Percentiles rank a stretch among this genome's conserved stretches.
phyloP scores from a whole-genome alignment of 2,888 invertebrate species.

The Polietes domitor region DNA sequence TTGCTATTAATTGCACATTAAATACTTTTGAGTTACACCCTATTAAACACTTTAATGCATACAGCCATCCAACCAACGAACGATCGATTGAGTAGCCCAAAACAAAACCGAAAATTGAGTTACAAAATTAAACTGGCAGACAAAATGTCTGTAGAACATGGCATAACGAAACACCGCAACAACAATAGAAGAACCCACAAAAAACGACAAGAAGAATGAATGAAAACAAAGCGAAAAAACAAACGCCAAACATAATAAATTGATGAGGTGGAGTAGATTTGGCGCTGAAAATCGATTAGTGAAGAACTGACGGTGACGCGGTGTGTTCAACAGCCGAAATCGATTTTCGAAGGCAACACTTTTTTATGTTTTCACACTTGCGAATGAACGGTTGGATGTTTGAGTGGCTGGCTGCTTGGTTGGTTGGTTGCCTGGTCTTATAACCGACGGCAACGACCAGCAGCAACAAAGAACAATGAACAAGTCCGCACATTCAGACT shows the following conservation, averaged over 20 bases:
- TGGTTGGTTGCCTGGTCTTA: neutral
- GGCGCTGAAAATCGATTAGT: conserved; percentile 33
- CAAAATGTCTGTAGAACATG: conserved; percentile 44
- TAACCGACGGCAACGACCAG: conserved; percentile 26
- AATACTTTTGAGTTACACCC: too few relatives aligned
- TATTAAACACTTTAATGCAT: too few relatives aligned
- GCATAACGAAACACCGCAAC: neutral
- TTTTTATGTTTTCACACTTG: conserved; percentile 29
- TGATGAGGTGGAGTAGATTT: conserved; percentile 40
- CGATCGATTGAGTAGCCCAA: neutral
- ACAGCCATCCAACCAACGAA: neutral
- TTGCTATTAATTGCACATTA: too few relatives aligned
- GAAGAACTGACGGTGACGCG: conserved; percentile 3
- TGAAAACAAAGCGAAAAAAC: neutral
- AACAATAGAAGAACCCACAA: neutral
- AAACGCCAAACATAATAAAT: conserved; percentile 31
- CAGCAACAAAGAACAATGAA: neutral
- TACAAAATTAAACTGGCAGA: conserved; percentile 43
- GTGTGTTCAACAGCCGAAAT: conserved; percentile 37
- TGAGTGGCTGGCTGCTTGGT: conserved; percentile 2
- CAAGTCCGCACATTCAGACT: too few relatives aligned
- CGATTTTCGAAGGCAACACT: conserved; percentile 41
- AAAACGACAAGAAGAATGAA: neutral
- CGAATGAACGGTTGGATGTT: conserved; percentile 12
- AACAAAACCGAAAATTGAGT: neutral